Evolutionary conservation across 2,888 invertebrate species (phyloP).

Genomic region (Oscheius myriophilus): DNA sequence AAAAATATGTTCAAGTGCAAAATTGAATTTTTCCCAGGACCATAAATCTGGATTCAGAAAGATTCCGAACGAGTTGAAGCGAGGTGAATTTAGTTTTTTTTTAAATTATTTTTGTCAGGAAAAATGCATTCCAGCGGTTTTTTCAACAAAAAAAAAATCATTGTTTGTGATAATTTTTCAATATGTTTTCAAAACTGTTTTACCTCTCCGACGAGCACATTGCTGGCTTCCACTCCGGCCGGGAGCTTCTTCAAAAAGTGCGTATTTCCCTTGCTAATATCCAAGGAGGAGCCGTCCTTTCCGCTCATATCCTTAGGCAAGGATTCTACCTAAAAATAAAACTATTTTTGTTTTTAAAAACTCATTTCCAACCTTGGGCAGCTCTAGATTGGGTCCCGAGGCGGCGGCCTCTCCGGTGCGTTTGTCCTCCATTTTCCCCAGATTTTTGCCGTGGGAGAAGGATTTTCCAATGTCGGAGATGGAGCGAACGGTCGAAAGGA

Average conservation of each 20-base stretch:
- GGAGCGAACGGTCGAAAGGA: constrained; percentile 88
- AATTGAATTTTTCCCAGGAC: no score
- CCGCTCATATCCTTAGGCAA: constrained; percentile 63
- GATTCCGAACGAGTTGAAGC: no score
- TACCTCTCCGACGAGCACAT: constrained; percentile 91
- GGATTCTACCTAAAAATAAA: constrained; percentile 58
- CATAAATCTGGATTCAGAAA: no score
- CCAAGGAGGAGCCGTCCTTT: constrained; percentile 52
- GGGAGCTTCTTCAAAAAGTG: constrained; percentile 97
- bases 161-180: no score
- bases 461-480: constrained; percentile 89
- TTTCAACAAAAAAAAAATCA: no score
- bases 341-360: background rate
- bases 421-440: constrained; percentile 59
- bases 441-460: constrained; percentile 90
- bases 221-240: constrained; percentile 93
- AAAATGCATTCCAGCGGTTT: no score
- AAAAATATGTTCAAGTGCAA: no score
- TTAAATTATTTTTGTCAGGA: no score
- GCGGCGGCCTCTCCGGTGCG: constrained; percentile 23
- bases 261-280: constrained; percentile 78
- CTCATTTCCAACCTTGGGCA: constrained; percentile 57
- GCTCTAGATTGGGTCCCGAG: constrained; percentile 53
- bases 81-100: no score
- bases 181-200: background rate